Evolutionary conservation across 2,113 vertebrate species (phyloP).

Genomic region (Epinephelus cyanopodus): DNA sequence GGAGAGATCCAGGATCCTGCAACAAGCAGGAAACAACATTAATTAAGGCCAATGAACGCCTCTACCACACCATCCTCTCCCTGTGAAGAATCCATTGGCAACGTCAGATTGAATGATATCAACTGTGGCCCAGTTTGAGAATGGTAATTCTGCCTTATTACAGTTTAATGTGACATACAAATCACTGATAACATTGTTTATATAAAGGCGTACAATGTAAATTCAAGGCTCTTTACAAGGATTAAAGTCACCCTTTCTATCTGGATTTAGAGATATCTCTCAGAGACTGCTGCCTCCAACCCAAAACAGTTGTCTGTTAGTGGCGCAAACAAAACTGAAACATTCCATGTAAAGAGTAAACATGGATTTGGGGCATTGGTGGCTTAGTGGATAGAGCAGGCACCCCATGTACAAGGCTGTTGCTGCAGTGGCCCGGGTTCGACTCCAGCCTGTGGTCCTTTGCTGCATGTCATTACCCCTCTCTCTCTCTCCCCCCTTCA

Average conservation of each 20-base stretch:
- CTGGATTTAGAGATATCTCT: not conserved
- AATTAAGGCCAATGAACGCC: not conserved
- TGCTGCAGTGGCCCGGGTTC: no score
- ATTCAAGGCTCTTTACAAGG: not conserved
- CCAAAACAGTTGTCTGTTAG: not conserved
- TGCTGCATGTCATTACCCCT: no score
- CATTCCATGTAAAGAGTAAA: no score
- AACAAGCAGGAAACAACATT: conserved; percentile 3
- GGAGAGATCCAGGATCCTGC: not conserved
- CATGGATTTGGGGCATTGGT: no score
- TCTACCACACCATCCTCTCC: not conserved
- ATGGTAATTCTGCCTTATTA: not conserved
- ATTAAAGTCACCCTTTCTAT: no score
- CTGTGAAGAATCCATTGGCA: not conserved
- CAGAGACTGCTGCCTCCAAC: not conserved
- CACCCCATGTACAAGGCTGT: no score
- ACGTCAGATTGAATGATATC: not conserved
- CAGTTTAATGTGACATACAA: conserved; percentile 12
- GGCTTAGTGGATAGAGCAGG: no score
- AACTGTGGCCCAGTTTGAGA: conserved; percentile 6
- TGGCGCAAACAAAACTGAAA: not conserved
- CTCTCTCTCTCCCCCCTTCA: no score
- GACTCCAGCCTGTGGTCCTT: no score
- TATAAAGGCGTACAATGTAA: not conserved
- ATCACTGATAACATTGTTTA: not conserved